Percentiles rank a stretch among this genome's conserved stretches.
phyloP scores from a whole-genome alignment of 2,113 vertebrate genomes.

The Catagonus wagneri region DNA sequence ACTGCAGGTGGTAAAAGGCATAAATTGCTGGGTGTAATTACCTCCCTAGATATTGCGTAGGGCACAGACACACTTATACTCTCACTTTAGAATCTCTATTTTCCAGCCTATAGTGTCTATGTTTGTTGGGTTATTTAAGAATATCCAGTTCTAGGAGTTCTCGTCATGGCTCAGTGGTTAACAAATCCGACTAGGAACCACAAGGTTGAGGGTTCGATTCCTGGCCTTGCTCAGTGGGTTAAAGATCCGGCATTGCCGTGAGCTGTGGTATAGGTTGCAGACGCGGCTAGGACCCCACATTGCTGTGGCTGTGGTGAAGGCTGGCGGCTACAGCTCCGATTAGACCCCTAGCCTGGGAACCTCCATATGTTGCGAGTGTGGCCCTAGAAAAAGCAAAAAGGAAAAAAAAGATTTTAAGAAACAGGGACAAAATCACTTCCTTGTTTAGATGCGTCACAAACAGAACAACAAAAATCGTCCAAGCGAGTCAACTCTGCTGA shows the following conservation, averaged over 20 bases:
- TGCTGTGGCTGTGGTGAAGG: no score
- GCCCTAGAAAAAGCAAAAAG: no score
- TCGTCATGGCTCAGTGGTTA: no score
- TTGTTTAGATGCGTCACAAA: conserved; percentile 6
- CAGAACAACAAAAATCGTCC: not conserved
- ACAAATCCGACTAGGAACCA: no score
- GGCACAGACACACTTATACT: not conserved
- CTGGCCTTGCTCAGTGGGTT: no score
- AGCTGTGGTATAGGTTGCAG: no score
- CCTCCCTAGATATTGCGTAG: not conserved
- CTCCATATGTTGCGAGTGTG: no score
- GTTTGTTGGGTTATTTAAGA: not conserved
- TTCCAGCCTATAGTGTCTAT: not conserved
- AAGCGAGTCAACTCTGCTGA: not conserved
- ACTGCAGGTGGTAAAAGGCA: not conserved
- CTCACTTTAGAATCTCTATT: not conserved
- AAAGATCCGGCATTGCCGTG: no score
- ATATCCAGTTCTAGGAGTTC: not conserved
- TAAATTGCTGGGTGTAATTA: not conserved
- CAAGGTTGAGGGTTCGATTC: no score
- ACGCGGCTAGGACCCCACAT: no score
- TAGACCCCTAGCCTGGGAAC: no score
- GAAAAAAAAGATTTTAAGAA: not conserved
- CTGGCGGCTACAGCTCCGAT: no score
- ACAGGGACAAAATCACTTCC: not conserved